Conservation (phyloP, 2,888 invertebrate species). For the Diachrysia chrysitis region DNA sequence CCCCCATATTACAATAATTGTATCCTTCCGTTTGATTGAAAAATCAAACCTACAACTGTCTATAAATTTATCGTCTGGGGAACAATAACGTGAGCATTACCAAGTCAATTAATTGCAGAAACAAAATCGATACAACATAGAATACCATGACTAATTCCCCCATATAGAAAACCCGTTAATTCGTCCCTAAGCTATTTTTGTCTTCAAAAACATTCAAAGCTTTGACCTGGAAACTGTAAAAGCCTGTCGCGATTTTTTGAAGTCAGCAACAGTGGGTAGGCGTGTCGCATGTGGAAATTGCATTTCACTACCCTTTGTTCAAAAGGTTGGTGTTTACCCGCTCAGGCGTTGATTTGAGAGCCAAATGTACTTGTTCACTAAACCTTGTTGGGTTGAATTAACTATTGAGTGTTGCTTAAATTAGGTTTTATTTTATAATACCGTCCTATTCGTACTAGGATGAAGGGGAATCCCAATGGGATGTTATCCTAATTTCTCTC, state of each 20-base stretch:
- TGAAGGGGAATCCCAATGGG: too few relatives aligned
- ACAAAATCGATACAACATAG: background rate
- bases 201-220: slow-evolving; percentile 65
- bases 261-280: slow-evolving; percentile 57
- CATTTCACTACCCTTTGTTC: slow-evolving; percentile 69
- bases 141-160: background rate
- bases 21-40: too few relatives aligned
- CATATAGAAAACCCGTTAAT: background rate
- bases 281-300: slow-evolving; percentile 69
- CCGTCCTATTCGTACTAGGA: too few relatives aligned
- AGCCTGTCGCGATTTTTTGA: slow-evolving; percentile 57
- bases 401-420: slow-evolving; percentile 31
- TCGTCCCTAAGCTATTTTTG: slow-evolving; percentile 7
- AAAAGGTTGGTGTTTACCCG: slow-evolving; percentile 64
- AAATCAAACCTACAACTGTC: too few relatives aligned
- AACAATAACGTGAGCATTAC: too few relatives aligned
- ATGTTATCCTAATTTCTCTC: too few relatives aligned
- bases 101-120: too few relatives aligned
- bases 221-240: slow-evolving; percentile 66
- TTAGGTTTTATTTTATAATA: too few relatives aligned
- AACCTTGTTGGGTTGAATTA: slow-evolving; percentile 44
- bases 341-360: slow-evolving; percentile 63
- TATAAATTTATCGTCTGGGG: too few relatives aligned
- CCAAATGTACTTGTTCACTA: slow-evolving; percentile 24
- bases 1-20: too few relatives aligned